Percentiles rank a stretch among this genome's conserved stretches.
Conservation (phyloP, 1,140 invertebrate species). For the Panagrolaimus sp. region DNA sequence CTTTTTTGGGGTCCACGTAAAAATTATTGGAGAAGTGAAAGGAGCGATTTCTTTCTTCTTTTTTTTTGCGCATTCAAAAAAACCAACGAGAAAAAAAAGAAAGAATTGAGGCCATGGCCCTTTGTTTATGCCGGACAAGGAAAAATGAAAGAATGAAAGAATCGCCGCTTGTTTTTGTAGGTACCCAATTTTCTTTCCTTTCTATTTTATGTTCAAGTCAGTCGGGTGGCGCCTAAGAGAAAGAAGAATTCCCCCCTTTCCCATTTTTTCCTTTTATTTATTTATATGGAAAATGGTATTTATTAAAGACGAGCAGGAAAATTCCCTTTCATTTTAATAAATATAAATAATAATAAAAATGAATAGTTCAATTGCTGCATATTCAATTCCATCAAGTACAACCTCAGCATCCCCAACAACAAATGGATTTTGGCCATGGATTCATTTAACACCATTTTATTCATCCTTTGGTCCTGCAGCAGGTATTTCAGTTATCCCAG, state of each 20-base stretch:
- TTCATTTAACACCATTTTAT: neutral
- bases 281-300: neutral
- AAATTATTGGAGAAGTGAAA: constrained; percentile 10
- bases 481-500: neutral
- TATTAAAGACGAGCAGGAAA: neutral
- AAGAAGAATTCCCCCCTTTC: no score
- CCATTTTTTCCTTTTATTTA: no score
- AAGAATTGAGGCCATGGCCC: constrained; percentile 17
- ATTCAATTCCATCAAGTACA: neutral
- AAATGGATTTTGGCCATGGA: neutral
- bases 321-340: no score
- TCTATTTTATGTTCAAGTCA: neutral
- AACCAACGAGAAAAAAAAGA: neutral
- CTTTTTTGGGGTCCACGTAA: neutral
- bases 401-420: neutral
- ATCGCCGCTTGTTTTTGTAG: neutral
- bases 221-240: neutral
- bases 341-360: no score
- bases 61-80: neutral
- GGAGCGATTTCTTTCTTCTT: neutral
- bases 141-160: no score
- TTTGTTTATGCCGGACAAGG: neutral
- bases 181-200: neutral
- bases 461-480: neutral
- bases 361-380: neutral